Evolutionary conservation across 2,113 vertebrate genomes (phyloP).

Genomic region (Nycticryphes semicollaris): DNA sequence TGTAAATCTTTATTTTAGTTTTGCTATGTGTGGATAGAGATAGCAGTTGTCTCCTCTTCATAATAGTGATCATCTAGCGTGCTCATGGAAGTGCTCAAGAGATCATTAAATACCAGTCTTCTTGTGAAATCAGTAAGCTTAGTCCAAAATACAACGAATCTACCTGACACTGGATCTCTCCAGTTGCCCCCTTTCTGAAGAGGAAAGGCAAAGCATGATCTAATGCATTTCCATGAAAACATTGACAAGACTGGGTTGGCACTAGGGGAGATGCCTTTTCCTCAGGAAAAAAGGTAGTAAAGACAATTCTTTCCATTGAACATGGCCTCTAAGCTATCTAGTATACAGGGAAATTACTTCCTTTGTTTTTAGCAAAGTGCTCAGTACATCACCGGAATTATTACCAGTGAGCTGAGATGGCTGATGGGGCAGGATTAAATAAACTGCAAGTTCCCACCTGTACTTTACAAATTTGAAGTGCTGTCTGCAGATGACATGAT

Average conservation of each 20-base stretch:
- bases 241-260: not conserved
- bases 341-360: no score
- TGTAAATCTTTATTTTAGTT: not conserved
- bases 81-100: not conserved
- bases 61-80: not conserved
- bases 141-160: not conserved
- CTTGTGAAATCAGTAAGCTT: not conserved
- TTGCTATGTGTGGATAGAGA: not conserved
- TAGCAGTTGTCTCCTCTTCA: not conserved
- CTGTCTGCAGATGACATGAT: not conserved
- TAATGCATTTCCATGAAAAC: not conserved
- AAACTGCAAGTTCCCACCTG: not conserved
- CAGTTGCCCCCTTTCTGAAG: not conserved
- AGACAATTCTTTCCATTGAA: not conserved
- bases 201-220: not conserved
- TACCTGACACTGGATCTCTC: not conserved
- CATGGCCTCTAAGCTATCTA: not conserved
- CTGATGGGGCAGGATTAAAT: not conserved
- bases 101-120: not conserved
- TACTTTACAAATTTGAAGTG: not conserved
- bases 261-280: not conserved
- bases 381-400: not conserved
- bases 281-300: not conserved
- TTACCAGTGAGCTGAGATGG: not conserved
- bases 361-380: not conserved